Conservation (phyloP, 2,797 vertebrate species). For the Aulostomus chinensis region DNA sequence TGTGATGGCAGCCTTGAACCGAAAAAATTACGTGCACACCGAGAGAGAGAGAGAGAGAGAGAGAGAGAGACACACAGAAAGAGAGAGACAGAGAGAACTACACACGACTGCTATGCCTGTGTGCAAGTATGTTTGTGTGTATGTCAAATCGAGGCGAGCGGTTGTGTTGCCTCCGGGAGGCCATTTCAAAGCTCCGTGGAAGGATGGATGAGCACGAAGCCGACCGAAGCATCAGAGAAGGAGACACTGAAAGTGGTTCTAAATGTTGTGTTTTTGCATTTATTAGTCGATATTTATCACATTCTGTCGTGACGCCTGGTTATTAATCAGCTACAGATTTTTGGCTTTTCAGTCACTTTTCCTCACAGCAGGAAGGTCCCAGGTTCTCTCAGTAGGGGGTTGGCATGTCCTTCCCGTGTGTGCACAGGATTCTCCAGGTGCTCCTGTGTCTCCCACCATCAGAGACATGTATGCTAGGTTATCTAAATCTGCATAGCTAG, state of each 20-base stretch:
- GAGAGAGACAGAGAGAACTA: conserved; percentile 61
- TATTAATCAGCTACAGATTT: conserved; percentile 15
- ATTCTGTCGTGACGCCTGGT: conserved; percentile 13
- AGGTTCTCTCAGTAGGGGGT: no score
- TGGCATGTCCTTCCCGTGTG: no score
- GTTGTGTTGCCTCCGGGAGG: conserved; percentile 54
- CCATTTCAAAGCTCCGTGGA: conserved; percentile 57
- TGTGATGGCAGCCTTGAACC: conserved; percentile 76
- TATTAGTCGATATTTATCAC: conserved; percentile 35
- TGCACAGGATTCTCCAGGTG: no score
- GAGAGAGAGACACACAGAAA: conserved; percentile 50
- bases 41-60: conserved; percentile 36
- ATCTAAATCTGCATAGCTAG: no score
- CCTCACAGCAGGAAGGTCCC: no score
- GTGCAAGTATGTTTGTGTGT: conserved; percentile 32
- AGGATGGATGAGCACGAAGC: conserved; percentile 56
- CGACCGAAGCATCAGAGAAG: conserved; percentile 22
- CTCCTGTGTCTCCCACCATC: no score
- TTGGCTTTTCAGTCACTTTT: neutral
- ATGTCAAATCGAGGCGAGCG: conserved; percentile 38
- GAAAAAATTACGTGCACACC: conserved; percentile 64
- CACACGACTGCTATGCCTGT: conserved; percentile 59
- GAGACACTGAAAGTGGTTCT: conserved; percentile 40
- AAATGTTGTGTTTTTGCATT: conserved; percentile 29
- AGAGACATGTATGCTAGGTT: no score